Percentiles rank a stretch among this genome's conserved stretches.
These are phyloP conservation scores for Macquaria australasica DNA, from an alignment of 2,113 vertebrate species.

Conservation along the genomic window DNA sequence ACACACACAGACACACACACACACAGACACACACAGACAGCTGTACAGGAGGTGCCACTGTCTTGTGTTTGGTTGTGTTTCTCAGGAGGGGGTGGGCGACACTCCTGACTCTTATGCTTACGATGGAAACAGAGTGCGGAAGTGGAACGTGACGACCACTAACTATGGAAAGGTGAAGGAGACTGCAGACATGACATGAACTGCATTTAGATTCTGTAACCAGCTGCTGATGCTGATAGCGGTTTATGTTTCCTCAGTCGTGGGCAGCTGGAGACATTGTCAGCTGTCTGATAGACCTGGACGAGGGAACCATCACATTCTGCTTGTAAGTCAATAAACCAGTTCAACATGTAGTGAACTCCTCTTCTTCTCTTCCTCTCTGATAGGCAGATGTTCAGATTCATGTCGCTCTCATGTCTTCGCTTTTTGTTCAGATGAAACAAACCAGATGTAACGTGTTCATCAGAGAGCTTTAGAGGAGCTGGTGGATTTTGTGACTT, in stretches of 20 bases:
- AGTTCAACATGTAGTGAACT: background rate
- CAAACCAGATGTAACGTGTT: no score
- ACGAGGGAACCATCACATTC: constrained; percentile 95
- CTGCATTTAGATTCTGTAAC: background rate
- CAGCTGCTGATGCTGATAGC: background rate
- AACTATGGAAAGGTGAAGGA: constrained; percentile 95
- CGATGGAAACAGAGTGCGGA: constrained; percentile 96
- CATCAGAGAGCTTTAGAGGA: no score
- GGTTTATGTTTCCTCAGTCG: constrained; percentile 82
- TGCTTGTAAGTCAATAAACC: constrained; percentile 89
- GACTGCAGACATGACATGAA: no score
- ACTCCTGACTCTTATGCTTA: constrained; percentile 97
- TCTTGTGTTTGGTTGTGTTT: background rate
- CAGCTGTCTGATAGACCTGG: constrained; percentile 97
- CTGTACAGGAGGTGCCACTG: no score
- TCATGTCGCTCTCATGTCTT: background rate
- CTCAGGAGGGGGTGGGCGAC: constrained; percentile 96
- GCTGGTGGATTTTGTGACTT: no score
- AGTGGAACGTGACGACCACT: constrained; percentile 98
- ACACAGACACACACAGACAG: no score
- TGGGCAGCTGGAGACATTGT: constrained; percentile 99
- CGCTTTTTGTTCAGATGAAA: no score
- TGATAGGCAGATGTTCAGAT: background rate
- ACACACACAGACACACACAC: constrained; percentile 17
- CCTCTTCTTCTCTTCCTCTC: background rate